Conservation (phyloP, 1,140 invertebrate genomes). For the Eciton burchellii region DNA sequence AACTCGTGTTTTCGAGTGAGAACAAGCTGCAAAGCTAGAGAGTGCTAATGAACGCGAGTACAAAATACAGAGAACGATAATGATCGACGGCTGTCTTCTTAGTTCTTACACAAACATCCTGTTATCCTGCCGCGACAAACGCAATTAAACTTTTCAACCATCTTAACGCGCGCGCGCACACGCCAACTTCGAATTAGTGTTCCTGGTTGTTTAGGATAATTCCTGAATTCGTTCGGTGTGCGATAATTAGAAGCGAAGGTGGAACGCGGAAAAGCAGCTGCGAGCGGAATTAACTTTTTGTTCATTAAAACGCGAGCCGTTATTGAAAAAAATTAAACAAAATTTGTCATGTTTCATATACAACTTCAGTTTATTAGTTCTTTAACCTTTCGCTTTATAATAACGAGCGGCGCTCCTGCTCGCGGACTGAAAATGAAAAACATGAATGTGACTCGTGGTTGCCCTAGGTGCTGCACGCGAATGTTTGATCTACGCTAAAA, state of each 20-base stretch:
- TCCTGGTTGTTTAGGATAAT: slow-evolving; percentile 24
- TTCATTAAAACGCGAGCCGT: slow-evolving; percentile 8
- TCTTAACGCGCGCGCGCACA: slow-evolving; percentile 15
- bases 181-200: slow-evolving; percentile 46
- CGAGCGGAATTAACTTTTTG: slow-evolving; percentile 5
- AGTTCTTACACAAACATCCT: slow-evolving; percentile 20
- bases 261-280: slow-evolving; percentile 1
- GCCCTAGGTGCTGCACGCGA: no score
- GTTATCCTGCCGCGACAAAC: slow-evolving; percentile 37
- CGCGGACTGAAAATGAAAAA: no score
- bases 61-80: neutral
- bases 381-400: neutral
- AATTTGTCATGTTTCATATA: neutral
- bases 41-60: neutral
- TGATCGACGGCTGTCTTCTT: slow-evolving; percentile 32
- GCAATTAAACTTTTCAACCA: slow-evolving; percentile 52
- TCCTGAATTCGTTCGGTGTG: slow-evolving; percentile 27
- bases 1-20: neutral
- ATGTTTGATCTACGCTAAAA: no score
- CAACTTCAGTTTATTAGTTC: neutral
- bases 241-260: slow-evolving; percentile 41
- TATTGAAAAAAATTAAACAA: neutral
- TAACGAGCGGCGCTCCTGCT: neutral
- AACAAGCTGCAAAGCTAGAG: neutral
- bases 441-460: no score